A percentile compares a stretch with the other conserved stretches of the same genome.
Evolutionary conservation across 2,797 vertebrate genomes (phyloP).

Genomic region (Argya squamiceps): DNA sequence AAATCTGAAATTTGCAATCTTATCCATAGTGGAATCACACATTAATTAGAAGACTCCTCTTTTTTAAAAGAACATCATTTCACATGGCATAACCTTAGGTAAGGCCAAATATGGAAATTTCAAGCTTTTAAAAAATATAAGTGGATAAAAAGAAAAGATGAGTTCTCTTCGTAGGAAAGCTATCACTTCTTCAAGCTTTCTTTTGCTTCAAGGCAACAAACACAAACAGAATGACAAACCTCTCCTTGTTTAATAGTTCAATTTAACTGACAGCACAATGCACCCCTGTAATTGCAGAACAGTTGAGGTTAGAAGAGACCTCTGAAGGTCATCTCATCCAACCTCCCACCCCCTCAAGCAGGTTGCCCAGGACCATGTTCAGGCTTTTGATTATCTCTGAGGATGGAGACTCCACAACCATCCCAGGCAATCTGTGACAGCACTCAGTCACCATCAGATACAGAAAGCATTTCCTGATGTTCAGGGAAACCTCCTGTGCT

Average conservation of each 20-base stretch:
- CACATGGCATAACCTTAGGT: background rate
- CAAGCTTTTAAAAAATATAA: background rate
- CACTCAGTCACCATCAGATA: fast-evolving
- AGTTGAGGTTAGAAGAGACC: background rate
- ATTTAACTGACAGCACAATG: background rate
- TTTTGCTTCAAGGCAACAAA: background rate
- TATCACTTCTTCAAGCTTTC: background rate
- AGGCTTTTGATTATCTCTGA: background rate
- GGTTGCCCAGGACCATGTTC: background rate
- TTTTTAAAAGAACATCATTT: background rate
- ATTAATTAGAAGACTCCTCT: background rate
- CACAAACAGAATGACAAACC: fast-evolving
- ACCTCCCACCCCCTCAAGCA: background rate
- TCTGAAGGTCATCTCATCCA: background rate
- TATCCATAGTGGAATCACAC: background rate
- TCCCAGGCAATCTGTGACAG: background rate
- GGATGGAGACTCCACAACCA: background rate
- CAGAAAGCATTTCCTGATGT: background rate
- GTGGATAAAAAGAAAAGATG: background rate
- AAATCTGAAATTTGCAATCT: background rate
- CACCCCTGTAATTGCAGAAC: background rate
- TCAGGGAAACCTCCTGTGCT: background rate
- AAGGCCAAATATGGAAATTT: background rate
- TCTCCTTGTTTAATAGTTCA: background rate
- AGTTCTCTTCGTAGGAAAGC: background rate